Evolutionary conservation across 2,113 vertebrate genomes (phyloP), one percentile per base, ranked within the genome.

Genomic region (Turdus rufiventris): DNA sequence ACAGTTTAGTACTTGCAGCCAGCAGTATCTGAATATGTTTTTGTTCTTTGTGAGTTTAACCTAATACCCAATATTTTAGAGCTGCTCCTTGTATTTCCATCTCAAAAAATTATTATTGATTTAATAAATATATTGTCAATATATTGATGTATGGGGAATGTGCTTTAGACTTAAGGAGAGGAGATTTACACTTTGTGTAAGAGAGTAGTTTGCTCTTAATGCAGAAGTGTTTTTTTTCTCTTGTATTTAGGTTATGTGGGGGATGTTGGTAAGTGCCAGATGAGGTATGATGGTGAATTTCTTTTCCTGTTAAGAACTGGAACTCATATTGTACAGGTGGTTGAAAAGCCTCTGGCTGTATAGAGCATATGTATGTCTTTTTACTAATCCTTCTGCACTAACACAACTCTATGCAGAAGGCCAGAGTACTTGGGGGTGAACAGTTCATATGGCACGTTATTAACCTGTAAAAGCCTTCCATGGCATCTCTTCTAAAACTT

Each of bases 351-450:
- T 57, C 4, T 31, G 68, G 38, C 34, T 85, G 7, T 28, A 1
- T 5, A 19, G 23, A 48, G 2, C 1, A 1, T 4, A 19, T 24
- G 4, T 2, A 0, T 43, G 3, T 26, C 6, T 70, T 45, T 78
- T 85, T 43, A 16, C 34, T 50, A 42, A 51, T 70, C 10, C 18
- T 60, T 71, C 57, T 60, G n/a, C n/a, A 16, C 19, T 57, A 19
- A 45, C 8, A 34, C 9, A 43, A n/a, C 8, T 3, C 3, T 57
- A 7, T 17, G 21, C 23, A 34, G 43, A 78, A 43, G 10, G 5
- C 0, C 21, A 15, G 56, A 28, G 28, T 38, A 34, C 5, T 15
- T 36, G 26, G 13, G 34, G 5, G 6, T 8, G 5, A 51, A 10
- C 14, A 80, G 25, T 40, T 86, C 14, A 2, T 24, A 3, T 14